phyloP scores from a whole-genome alignment of 2,797 vertebrate genomes.

The Liasis olivaceus region DNA sequence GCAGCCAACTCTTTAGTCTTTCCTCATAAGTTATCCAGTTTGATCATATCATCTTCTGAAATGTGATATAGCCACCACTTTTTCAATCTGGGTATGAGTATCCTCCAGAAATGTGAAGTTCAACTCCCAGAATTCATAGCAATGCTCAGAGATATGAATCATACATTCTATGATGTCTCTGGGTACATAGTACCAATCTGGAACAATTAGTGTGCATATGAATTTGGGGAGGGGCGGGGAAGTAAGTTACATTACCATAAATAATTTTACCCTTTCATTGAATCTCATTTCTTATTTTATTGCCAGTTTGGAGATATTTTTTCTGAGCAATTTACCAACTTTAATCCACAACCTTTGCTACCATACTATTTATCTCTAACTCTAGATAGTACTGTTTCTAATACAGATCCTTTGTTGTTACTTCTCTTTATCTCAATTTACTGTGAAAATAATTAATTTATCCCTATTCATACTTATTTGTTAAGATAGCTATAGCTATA shows the following conservation, averaged over 20 bases:
- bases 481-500: neutral
- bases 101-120: neutral
- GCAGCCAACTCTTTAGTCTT: no score
- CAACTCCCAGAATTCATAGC: neutral
- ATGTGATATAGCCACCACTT: no score
- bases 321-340: neutral
- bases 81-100: no score
- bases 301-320: neutral
- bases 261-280: neutral
- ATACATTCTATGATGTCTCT: neutral
- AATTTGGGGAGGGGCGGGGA: neutral
- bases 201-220: neutral
- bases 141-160: neutral
- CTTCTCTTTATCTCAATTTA: neutral
- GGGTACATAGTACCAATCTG: neutral
- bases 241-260: neutral
- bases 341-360: neutral
- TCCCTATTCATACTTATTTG: neutral
- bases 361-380: neutral
- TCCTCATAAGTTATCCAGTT: no score
- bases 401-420: neutral
- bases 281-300: neutral
- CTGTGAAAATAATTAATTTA: neutral
- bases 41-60: no score
- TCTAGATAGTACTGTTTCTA: neutral